Base-by-base conservation (phyloP, 92 coral and sea anemone species). In the Umimayanthus kanabou region DNA sequence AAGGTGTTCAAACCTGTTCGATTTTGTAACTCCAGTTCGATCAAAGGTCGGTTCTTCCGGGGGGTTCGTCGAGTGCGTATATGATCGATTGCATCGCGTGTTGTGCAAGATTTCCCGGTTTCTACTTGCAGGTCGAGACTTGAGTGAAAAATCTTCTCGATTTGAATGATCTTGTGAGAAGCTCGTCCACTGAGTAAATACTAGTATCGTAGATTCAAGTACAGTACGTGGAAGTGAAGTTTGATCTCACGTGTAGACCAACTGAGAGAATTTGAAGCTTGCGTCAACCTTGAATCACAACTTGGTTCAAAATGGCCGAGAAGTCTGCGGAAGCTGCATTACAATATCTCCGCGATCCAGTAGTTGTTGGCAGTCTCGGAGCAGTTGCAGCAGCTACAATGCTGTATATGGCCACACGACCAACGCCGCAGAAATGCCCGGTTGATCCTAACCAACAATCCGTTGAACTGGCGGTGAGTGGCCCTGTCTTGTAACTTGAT, bases 361-460 rank as follows among this genome's bases (percentile, higher is more conserved):
- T 96, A 0, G 94, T 95, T 1, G 90, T 92, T 0, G 98, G 93
- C 28, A 89, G 98, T 22, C 90, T 96, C 2, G 99, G 97, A 5
- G 95, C 97, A 4, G 88, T 91, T 9, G 96, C 95, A 1, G 94
- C 92, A 0, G 91, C 91, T 1, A 78, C 98, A 0, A 80, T 93
- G 88, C 53, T 87, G 28, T 95, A 95, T 74, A 74, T 93, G 65
- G 90, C 95, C 1, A 75, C 98, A 2, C 91, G 98, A 37, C 98
- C 98, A 0, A 81, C 85, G 0, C 98, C 96, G 1, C 88, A 81
- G 22, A 78, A 88, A 3, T 96, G 98, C 49, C 98, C 98, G 1
- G 98, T 96, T 13, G 94, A 96, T 79, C 94, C 94, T 0, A 79
- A 76, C 23, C 89, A 91, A 10, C 99, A 96, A 53, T 94, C 98